Conservation (phyloP, 2,113 vertebrate genomes). For the Hippocampus zosterae region DNA sequence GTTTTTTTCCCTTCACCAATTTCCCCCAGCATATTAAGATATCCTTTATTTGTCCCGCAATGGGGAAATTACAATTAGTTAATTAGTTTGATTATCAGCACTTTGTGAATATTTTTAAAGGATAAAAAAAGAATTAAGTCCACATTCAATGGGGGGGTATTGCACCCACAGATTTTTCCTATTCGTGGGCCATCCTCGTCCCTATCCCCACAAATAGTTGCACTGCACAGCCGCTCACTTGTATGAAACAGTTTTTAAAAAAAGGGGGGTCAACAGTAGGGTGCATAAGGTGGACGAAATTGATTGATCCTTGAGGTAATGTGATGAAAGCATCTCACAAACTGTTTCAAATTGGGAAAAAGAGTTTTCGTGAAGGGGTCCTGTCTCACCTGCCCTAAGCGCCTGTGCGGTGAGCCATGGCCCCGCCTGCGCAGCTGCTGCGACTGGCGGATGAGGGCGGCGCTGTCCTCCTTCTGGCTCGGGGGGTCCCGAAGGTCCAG, state of each 20-base stretch:
- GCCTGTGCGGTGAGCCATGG: slow-evolving; percentile 38
- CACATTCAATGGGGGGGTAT: too few relatives aligned
- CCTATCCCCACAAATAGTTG: too few relatives aligned
- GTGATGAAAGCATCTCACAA: not conserved
- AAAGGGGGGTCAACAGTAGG: not conserved
- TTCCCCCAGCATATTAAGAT: too few relatives aligned
- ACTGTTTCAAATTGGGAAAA: not conserved
- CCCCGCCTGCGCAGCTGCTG: slow-evolving; percentile 47
- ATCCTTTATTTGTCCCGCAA: too few relatives aligned
- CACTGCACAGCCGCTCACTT: not conserved
- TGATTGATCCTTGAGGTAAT: not conserved
- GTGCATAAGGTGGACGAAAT: not conserved
- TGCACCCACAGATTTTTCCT: too few relatives aligned
- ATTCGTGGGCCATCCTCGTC: too few relatives aligned
- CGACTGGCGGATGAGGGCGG: slow-evolving; percentile 46
- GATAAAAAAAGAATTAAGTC: too few relatives aligned
- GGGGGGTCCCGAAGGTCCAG: slow-evolving; percentile 66
- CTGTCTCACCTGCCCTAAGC: slow-evolving; percentile 62
- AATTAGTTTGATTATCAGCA: too few relatives aligned
- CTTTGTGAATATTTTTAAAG: too few relatives aligned
- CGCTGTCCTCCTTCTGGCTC: slow-evolving; percentile 36
- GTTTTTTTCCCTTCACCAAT: too few relatives aligned
- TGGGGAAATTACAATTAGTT: too few relatives aligned
- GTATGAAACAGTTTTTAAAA: not conserved
- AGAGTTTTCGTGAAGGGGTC: not conserved